Percentiles rank a stretch among this genome's conserved stretches.
Conservation (phyloP, 2,113 vertebrate genomes). For the Xiphophorus maculatus region DNA sequence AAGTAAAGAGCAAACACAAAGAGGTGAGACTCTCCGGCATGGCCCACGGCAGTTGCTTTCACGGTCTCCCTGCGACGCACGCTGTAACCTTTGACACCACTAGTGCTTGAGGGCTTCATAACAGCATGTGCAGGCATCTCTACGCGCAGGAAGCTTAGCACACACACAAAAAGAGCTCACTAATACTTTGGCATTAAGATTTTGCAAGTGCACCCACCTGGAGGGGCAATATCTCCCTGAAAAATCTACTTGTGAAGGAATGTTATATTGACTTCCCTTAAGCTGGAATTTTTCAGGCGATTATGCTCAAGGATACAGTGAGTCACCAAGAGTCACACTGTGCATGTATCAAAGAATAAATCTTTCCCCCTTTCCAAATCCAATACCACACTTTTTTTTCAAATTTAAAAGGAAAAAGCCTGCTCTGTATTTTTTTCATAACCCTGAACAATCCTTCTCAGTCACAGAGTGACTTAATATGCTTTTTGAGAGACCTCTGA, state of each 20-base stretch:
- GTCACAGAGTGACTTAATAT: constrained; percentile 37
- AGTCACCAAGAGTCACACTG: constrained; percentile 33
- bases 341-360: background rate
- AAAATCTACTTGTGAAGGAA: constrained; percentile 39
- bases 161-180: background rate
- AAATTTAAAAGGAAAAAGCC: constrained; percentile 1
- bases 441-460: constrained; percentile 26
- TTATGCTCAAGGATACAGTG: constrained; percentile 43
- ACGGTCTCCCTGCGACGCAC: constrained; percentile 4
- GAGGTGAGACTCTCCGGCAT: background rate
- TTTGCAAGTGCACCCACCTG: constrained; percentile 40
- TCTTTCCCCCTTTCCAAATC: background rate
- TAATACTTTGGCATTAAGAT: constrained; percentile 13
- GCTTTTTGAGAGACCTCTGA: constrained; percentile 19
- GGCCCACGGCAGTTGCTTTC: background rate
- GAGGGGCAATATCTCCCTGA: constrained; percentile 58
- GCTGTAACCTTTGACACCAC: constrained; percentile 47
- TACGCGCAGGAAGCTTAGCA: constrained; percentile 3
- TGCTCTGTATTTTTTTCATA: constrained; percentile 48
- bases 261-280: constrained; percentile 55
- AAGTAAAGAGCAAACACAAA: constrained; percentile 52
- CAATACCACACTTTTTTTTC: background rate
- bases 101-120: constrained; percentile 33
- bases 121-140: background rate
- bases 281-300: background rate